Evolutionary conservation across 2,797 vertebrate genomes (phyloP).

Genomic region (Dallia pectoralis): DNA sequence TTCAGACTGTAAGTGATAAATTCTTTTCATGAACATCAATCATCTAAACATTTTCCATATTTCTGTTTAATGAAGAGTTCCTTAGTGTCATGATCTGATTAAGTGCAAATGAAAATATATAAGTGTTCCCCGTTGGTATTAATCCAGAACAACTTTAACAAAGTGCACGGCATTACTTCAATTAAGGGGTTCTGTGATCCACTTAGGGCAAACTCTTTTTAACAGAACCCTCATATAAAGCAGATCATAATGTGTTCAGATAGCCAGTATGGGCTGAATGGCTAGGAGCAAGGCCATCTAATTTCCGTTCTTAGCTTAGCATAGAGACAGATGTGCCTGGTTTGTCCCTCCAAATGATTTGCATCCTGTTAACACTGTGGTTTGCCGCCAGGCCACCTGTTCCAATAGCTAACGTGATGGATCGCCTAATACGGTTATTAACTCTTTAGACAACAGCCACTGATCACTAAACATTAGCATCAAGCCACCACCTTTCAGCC

Average conservation of each 20-base stretch:
- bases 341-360: not conserved
- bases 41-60: not conserved
- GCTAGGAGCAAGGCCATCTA: not conserved
- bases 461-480: conserved; percentile 4
- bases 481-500: not conserved
- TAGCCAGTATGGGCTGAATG: not conserved
- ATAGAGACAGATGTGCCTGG: not conserved
- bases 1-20: not conserved
- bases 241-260: not conserved
- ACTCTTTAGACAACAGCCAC: conserved; percentile 3
- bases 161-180: conserved; percentile 49
- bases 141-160: conserved; percentile 56
- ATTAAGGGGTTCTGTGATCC: conserved; percentile 36
- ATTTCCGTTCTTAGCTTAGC: not conserved
- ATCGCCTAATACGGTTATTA: not conserved
- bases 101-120: conserved; percentile 56
- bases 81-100: conserved; percentile 56
- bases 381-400: not conserved
- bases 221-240: conserved; percentile 14
- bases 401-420: not conserved
- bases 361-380: not conserved
- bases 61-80: conserved; percentile 34
- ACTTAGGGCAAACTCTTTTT: conserved; percentile 27
- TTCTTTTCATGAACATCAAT: not conserved
- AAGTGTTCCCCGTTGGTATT: conserved; percentile 54